These are phyloP conservation scores for Phalacrocorax pelagicus DNA, from an alignment of 2,113 vertebrate genomes.

Conservation along the genomic window DNA sequence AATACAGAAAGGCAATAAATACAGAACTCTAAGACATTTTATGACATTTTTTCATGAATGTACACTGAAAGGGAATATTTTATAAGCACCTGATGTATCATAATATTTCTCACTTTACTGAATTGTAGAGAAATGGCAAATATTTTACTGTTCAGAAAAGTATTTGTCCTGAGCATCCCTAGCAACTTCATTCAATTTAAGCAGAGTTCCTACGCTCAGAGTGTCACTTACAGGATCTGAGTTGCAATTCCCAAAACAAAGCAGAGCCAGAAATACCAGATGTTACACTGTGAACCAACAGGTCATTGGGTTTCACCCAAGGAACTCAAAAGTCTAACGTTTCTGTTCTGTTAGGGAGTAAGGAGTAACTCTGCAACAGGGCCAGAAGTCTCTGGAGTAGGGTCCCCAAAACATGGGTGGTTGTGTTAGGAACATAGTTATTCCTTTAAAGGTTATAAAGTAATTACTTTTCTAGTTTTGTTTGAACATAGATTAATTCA, in stretches of 20 bases:
- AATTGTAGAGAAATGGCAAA: neutral
- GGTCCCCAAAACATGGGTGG: constrained; percentile 25
- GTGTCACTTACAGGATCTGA: neutral
- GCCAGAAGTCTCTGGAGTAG: neutral
- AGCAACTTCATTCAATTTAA: neutral
- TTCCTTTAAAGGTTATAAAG: constrained; percentile 69
- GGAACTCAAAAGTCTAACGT: neutral
- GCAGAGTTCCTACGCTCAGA: neutral
- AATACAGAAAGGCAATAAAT: neutral
- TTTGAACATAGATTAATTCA: constrained; percentile 64
- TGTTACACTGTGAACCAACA: neutral
- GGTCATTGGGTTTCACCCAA: neutral
- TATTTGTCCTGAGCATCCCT: neutral
- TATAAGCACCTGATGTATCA: neutral
- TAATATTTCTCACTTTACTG: neutral
- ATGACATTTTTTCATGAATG: neutral
- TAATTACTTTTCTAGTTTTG: constrained; percentile 73
- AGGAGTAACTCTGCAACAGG: neutral
- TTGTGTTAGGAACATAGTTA: constrained; percentile 59
- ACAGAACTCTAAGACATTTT: neutral
- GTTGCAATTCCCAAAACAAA: neutral
- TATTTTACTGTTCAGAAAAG: neutral
- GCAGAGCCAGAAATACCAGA: neutral
- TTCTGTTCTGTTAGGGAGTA: neutral
- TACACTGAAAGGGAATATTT: neutral